Conservation (phyloP, 1,140 invertebrate species). For the Diorhabda carinulata region DNA sequence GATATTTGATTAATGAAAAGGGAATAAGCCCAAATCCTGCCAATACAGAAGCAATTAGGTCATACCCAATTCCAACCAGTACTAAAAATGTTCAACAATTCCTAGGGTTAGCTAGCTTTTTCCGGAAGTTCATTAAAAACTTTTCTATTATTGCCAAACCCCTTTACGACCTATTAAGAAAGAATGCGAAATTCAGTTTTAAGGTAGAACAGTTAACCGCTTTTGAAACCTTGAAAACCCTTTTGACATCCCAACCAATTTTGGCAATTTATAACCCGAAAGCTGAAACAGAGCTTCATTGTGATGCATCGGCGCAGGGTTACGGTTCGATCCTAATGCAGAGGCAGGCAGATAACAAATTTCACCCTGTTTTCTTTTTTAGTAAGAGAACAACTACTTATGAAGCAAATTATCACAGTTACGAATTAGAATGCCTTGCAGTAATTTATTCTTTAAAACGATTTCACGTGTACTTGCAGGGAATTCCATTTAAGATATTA, state of each 20-base stretch:
- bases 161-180: constrained; percentile 34
- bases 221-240: constrained; percentile 31
- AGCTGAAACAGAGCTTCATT: constrained; percentile 24
- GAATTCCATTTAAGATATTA: constrained; percentile 44
- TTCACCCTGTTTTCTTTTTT: constrained; percentile 45
- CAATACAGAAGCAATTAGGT: constrained; percentile 20
- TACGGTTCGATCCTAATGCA: constrained; percentile 20
- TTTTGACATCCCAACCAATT: constrained; percentile 13
- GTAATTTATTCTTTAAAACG: constrained; percentile 46
- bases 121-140: constrained; percentile 31
- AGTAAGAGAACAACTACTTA: constrained; percentile 38
- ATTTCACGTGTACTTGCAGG: background rate
- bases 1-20: constrained; percentile 25
- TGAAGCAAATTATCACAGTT: constrained; percentile 47
- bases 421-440: constrained; percentile 49
- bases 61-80: constrained; percentile 22
- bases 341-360: constrained; percentile 23
- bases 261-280: constrained; percentile 21
- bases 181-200: constrained; percentile 34
- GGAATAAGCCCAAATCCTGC: constrained; percentile 19
- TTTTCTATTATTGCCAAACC: constrained; percentile 36
- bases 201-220: constrained; percentile 22
- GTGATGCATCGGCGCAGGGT: constrained; percentile 14
- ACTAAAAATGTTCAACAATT: constrained; percentile 23
- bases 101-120: constrained; percentile 27